Base-by-base conservation (phyloP, 2,888 invertebrate genomes). In the Digitonthophagus gazella region DNA sequence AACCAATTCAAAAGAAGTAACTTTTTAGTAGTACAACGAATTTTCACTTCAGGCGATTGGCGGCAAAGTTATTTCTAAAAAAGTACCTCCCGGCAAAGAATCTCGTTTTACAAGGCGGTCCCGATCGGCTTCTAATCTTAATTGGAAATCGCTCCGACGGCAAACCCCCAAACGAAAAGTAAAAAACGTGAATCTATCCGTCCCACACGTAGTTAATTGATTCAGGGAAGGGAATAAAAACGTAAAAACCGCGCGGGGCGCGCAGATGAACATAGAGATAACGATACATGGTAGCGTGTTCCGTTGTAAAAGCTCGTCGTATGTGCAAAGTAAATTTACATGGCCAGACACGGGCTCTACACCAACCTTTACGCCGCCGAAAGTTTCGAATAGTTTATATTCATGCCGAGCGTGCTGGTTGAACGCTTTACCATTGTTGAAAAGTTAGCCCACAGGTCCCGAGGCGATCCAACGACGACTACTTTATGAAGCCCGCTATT, bases 351-450 rank as follows among this genome's bases (percentile, higher is more conserved):
- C 61, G 61, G 18, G 61, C 61, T 18, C 18, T 61, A 20, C 61
- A 18, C 61, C 19, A 18, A 20, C 61, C 19, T 61, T 61, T 44
- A 44, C 28, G 28, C 28, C 28, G 11, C 28, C 28, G 61, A 61
- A 61, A 61, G 61, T 61, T 61, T 20, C 61, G 61, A 61, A 61
- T 61, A 61, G 61, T 61, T 61, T 61, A 61, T 61, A 61, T 61
- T 61, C 61, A 61, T 61, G 61, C 18, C 19, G 61, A 20, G 61
- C 61, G 20, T 61, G 14, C 19, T 61, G 61, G 61, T 20, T 19
- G 61, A 20, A 19, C 61, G 61, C 18, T 20, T 20, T 18, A 19
- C 61, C 61, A 61, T 61, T 61, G 61, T 61, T 61, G 61, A 61
- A 61, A 61, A 61, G 61, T 61, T 61, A 61, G 18, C 61, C 19